Base-by-base conservation (phyloP, 2,888 invertebrate species). In the Cryptophagus acutangulus region DNA sequence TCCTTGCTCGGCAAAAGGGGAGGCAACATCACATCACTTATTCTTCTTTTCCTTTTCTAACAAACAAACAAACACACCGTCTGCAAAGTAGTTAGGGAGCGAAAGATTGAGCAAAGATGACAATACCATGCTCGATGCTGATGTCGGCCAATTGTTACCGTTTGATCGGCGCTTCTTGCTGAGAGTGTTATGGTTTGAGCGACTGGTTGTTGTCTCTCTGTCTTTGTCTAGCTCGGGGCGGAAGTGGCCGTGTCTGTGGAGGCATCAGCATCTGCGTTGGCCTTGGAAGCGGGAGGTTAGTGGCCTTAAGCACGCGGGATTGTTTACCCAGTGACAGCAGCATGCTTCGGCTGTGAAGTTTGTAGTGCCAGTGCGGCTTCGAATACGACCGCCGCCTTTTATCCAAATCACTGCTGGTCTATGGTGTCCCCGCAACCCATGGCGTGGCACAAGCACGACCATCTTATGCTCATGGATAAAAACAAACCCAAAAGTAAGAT, bases 401-500 rank as follows among this genome's bases (percentile, higher is more conserved):
- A 16, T 8, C 4, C 8, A 31, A 20, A 43, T 43, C 33, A 37
- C 37, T 28, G n/a, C 29, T 43, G 39, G 42, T 55, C 48, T 51
- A 59, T 60, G 57, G 58, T 57, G 50, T 60, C 58, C 55, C 57
- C 57, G 58, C 75, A 76, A 74, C 76, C 77, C 72, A 79, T 79
- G 79, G 80, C 80, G 74, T 82, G 82, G 81, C 81, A 81, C 69
- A 81, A 81, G 72, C 81, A 82, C 74, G 81, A 81, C 71, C 81
- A 81, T 71, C 76, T 80, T 71, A 77, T 81, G 77, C 77, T 81
- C 65, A 77, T 81, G 79, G 81, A 81, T 69, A 81, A 80, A 73
- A 76, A 75, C 67, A 81, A 81, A 73, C 76, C 76, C 62, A 81
- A 81, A 75, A 72, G 81, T 81, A 69, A 78, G 79, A n/a, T n/a